Base-by-base conservation (phyloP, 2,113 vertebrate species). In the Halichoeres trimaculatus region DNA sequence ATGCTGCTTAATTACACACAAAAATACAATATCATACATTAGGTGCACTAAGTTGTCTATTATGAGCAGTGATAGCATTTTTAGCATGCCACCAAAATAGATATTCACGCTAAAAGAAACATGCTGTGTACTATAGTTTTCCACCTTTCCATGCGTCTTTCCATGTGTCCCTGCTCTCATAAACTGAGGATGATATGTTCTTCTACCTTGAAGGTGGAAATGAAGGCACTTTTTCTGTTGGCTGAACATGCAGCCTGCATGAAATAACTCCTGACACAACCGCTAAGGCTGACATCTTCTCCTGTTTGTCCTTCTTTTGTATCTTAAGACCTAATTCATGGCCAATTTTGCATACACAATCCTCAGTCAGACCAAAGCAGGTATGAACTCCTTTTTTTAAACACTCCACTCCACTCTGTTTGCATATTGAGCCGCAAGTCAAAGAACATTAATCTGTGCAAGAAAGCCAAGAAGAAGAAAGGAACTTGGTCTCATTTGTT, bases 171-270 rank as follows among this genome's bases (percentile, higher is more conserved):
- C 90, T 91, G 85, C 73, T 84, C 90, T 76, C 55, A 54, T 36
- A 87, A 84, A 84, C 78, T 70, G 51, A 84, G 82, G 87, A 88
- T 89, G 88, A 91, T 89, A 82, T 88, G 62, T 76, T 74, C 47
- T 76, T 75, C 82, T 80, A 81, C 76, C 77, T 81, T 77, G 69
- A 72, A 91, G 80, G 74, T 78, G 78, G 68, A 88, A 52, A 74
- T 80, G 81, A 61, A 4, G 58, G 84, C 41, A 63, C 65, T 40
- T 83, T 80, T 84, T 83, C 82, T 85, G 84, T 88, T 85, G 68
- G 70, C 84, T 91, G 91, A 88, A 87, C 88, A 90, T 72, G 80
- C 89, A 88, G 74, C 65, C 70, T 77, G 85, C 85, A 85, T 91
- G 91, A 91, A 90, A 90, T 90, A 81, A 86, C 74, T 61, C 70